Conservation (phyloP, 2,113 vertebrate species). For the Misgurnus anguillicaudatus region DNA sequence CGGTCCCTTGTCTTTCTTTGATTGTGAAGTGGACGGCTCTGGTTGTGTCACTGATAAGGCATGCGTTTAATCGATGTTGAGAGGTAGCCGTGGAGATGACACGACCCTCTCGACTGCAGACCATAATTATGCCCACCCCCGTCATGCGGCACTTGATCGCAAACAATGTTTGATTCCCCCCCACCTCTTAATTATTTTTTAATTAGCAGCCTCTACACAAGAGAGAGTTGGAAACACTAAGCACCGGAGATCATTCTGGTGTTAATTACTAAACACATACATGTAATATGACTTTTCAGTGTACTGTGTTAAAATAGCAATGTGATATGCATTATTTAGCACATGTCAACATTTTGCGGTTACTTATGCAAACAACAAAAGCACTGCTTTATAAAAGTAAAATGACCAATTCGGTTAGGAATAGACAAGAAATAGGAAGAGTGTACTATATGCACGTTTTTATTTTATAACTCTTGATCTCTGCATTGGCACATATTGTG, state of each 20-base stretch:
- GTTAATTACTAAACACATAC: conserved; percentile 37
- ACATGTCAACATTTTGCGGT: conserved; percentile 8
- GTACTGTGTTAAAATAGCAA: conserved; percentile 31
- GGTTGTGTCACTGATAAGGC: conserved; percentile 47
- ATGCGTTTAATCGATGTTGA: conserved; percentile 53
- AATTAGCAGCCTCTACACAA: conserved; percentile 43
- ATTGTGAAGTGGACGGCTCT: conserved; percentile 37
- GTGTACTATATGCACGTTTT: not conserved
- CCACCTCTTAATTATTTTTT: conserved; percentile 49
- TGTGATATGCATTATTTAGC: conserved; percentile 25
- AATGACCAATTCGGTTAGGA: too few relatives aligned
- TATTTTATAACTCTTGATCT: conserved; percentile 18
- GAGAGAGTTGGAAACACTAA: conserved; percentile 32
- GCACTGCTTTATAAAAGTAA: conserved; percentile 11
- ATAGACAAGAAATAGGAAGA: not conserved
- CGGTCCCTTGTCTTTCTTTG: conserved; percentile 32
- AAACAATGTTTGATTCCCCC: conserved; percentile 41
- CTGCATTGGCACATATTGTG: conserved; percentile 23
- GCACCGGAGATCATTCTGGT: conserved; percentile 24
- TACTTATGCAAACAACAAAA: not conserved
- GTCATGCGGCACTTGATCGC: conserved; percentile 39
- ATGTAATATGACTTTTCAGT: conserved; percentile 21
- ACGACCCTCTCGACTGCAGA: conserved; percentile 48
- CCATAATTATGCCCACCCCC: conserved; percentile 53
- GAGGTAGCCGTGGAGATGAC: conserved; percentile 54